A percentile compares a stretch with the other conserved stretches of the same genome.
Evolutionary conservation across 2,888 invertebrate genomes (phyloP).

Genomic region (Horisme vitalbata): DNA sequence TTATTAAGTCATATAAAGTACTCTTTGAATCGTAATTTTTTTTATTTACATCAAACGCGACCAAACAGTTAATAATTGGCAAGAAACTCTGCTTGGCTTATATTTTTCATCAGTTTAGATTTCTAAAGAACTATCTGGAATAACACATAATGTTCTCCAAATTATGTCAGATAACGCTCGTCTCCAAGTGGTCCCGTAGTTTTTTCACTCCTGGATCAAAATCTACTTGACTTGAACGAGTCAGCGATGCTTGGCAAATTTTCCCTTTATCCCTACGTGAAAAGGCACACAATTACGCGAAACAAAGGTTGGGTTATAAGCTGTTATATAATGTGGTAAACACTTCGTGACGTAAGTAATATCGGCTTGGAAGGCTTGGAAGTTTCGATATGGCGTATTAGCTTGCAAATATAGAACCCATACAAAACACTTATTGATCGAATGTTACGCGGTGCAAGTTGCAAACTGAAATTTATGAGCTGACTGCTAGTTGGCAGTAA

Average conservation of each 20-base stretch:
- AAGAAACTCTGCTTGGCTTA: no score
- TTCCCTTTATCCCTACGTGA: constrained; percentile 16
- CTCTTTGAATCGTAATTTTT: no score
- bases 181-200: background rate
- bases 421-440: constrained; percentile 81
- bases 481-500: constrained; percentile 47
- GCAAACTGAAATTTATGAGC: constrained; percentile 80
- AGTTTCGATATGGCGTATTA: constrained; percentile 77
- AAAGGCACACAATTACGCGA: constrained; percentile 35
- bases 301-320: constrained; percentile 29
- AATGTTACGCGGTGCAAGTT: constrained; percentile 76
- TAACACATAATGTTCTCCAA: no score
- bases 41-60: no score
- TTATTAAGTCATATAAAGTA: no score
- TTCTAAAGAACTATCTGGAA: no score
- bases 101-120: no score
- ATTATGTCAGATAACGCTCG: no score
- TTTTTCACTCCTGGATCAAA: constrained; percentile 6
- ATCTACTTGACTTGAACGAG: constrained; percentile 24
- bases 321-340: constrained; percentile 26
- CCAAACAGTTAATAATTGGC: no score
- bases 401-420: constrained; percentile 80
- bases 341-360: constrained; percentile 61
- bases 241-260: constrained; percentile 8
- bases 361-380: constrained; percentile 65